Evolutionary conservation across 1,140 invertebrate species (phyloP).

Genomic region (Sweltsa coloradensis): DNA sequence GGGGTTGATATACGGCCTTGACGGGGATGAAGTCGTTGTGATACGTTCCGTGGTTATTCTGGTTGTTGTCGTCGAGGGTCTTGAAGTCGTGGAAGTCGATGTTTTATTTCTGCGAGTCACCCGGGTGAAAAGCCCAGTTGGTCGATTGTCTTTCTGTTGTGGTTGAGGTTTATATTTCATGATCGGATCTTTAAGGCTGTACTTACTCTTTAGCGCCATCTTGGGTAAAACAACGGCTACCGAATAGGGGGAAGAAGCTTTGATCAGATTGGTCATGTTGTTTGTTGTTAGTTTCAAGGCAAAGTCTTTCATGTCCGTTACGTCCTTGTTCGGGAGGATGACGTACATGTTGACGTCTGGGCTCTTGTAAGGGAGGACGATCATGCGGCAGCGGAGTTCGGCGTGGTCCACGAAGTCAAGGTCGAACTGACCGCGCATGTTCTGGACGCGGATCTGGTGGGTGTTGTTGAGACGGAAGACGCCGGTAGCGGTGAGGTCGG

Average conservation of each 20-base stretch:
- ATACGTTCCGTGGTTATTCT: background rate
- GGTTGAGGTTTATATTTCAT: background rate
- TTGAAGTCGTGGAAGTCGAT: background rate
- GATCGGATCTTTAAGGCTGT: background rate
- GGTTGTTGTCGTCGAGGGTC: background rate
- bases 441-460: background rate
- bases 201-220: background rate
- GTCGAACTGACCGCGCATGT: conserved; percentile 7
- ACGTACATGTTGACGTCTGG: conserved; percentile 28
- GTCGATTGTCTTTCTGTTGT: background rate
- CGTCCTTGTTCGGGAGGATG: conserved; percentile 25
- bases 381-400: conserved; percentile 20
- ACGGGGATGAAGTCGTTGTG: background rate
- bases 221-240: conserved; percentile 6
- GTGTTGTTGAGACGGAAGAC: background rate
- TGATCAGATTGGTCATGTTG: background rate
- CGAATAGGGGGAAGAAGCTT: background rate
- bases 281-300: background rate
- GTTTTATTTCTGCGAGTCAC: background rate
- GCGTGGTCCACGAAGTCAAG: background rate
- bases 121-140: background rate
- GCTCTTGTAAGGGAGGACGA: conserved; percentile 32
- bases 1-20: background rate
- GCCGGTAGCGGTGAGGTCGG: background rate
- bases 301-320: background rate